phyloP scores from a whole-genome alignment of 2,113 vertebrate species.

The Nothocercus nigrocapillus region DNA sequence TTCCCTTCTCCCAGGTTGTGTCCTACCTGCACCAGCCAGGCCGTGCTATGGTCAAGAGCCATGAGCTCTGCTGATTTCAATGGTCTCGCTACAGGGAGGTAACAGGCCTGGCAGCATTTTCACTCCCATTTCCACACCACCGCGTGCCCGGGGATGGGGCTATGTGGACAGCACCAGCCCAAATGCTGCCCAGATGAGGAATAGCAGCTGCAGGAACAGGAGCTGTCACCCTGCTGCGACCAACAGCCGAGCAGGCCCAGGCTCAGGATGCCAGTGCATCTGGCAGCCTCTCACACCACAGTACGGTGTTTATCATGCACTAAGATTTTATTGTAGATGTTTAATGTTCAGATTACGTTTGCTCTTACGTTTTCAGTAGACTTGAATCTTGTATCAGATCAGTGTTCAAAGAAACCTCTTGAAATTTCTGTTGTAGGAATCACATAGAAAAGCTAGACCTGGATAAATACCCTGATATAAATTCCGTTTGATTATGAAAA shows the following conservation, averaged over 20 bases:
- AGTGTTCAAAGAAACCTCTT: neutral
- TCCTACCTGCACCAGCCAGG: neutral
- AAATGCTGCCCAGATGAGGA: neutral
- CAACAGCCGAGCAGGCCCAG: neutral
- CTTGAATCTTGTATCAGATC: slow-evolving; percentile 40
- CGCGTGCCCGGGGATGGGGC: neutral
- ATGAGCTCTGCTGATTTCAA: neutral
- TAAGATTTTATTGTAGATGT: neutral
- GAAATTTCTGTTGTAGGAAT: slow-evolving; percentile 27
- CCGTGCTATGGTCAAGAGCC: accelerated
- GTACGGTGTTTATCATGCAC: neutral
- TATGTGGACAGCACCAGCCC: neutral
- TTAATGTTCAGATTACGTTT: slow-evolving; percentile 4
- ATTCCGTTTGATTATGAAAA: slow-evolving; percentile 58
- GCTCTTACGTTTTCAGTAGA: slow-evolving; percentile 14
- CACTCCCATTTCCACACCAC: neutral
- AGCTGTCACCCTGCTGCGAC: neutral
- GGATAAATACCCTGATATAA: slow-evolving; percentile 28
- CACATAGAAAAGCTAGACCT: slow-evolving; percentile 15
- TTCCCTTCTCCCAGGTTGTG: neutral
- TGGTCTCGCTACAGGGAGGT: neutral
- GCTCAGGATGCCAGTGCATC: neutral
- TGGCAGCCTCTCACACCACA: neutral
- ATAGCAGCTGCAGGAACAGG: neutral
- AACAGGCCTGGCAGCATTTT: neutral